Evolutionary conservation across 2,888 invertebrate species (phyloP).

Genomic region (Lasiommata megera): DNA sequence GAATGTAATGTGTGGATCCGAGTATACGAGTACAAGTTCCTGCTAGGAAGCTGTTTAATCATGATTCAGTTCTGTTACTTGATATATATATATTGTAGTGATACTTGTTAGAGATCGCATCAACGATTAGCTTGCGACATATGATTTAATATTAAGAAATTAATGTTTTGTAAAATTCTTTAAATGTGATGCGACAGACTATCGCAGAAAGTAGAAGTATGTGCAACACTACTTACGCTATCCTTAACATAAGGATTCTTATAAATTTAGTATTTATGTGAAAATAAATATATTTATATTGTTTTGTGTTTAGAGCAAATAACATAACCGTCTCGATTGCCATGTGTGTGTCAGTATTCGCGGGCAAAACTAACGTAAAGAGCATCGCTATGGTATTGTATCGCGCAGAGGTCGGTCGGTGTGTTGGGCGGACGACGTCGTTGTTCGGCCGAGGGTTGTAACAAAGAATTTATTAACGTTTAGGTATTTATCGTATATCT

Average conservation of each 20-base stretch:
- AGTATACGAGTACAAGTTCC: constrained; percentile 36
- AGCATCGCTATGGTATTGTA: no score
- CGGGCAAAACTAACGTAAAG: no score
- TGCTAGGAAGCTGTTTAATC: constrained; percentile 25
- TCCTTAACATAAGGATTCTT: no score
- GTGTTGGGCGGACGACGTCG: constrained; percentile 37
- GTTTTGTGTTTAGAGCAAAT: no score
- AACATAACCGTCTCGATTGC: no score
- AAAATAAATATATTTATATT: no score
- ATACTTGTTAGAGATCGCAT: neutral
- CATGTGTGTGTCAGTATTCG: no score
- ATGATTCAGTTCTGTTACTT: constrained; percentile 2
- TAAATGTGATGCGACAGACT: no score
- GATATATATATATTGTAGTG: neutral
- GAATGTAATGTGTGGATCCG: constrained; percentile 30
- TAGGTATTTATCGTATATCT: constrained; percentile 40
- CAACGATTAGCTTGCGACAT: neutral
- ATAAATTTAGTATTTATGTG: no score
- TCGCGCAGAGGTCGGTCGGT: neutral
- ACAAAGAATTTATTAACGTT: constrained; percentile 75
- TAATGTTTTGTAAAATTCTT: neutral
- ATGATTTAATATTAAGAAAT: neutral
- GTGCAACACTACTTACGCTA: no score
- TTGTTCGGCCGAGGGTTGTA: constrained; percentile 65
- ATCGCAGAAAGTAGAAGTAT: no score